Evolutionary conservation across 2,888 invertebrate species (phyloP), one percentile per base, ranked within the genome.

Genomic region (Gymnoscelis rufifasciata): DNA sequence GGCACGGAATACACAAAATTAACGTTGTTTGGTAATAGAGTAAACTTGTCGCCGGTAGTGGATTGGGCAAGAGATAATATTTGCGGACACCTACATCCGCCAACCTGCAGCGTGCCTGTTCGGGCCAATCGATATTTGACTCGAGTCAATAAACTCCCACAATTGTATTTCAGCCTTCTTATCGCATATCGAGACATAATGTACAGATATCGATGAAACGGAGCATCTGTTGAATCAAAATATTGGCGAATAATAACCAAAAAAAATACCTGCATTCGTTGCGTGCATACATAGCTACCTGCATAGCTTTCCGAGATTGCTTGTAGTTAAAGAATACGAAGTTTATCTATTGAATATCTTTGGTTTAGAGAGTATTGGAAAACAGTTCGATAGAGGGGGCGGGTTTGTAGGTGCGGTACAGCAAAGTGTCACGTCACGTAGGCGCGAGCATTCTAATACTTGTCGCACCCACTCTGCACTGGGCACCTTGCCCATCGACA

Each of bases 41-140:
- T 71, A 75, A 80, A 81, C 71, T 73, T 59, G 71, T 65, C 59
- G 68, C 56, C 59, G 60, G 64, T 33, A 69, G 66, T 69, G 72
- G 75, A 76, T 82, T 83, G 71, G 74, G 79, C 73, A 77, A 82
- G 77, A 69, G 74, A 73, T 68, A 86, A 87, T 86, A 87, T 87
- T 86, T 86, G 86, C 81, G 71, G 60, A 83, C 86, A 78, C 84
- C 84, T 78, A 83, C 87, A 74, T 79, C 77, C 78, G 77, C 79
- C 72, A 79, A 79, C 78, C 72, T 78, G 83, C 74, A 69, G 71
- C 69, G 64, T 64, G 64, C 52, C 53, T 64, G 57, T 52, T 62
- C 64, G 57, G 55, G 56, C 49, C 52, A 54, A 47, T 54, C 38
- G 45, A 51, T 52, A 54, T 57, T 45, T 50, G 52, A 61, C 57